Evolutionary conservation across 1,140 invertebrate genomes (phyloP).

Genomic region (Dinothrombium tinctorium): DNA sequence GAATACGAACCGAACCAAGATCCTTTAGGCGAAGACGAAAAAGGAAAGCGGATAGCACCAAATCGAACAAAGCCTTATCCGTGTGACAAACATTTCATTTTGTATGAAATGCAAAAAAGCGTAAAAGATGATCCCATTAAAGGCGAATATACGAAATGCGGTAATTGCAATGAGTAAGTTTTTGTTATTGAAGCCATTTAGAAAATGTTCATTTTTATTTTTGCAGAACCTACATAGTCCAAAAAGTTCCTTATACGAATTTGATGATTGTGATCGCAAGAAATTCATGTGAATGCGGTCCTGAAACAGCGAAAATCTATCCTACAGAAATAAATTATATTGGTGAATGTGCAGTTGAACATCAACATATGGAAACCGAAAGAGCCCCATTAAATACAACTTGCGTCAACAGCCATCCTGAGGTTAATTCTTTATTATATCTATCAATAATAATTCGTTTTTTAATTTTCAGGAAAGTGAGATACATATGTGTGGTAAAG

Average conservation of each 20-base stretch:
- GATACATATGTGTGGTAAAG: too few relatives aligned
- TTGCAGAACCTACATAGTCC: constrained; percentile 64
- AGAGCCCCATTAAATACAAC: constrained; percentile 27
- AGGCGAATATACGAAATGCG: constrained; percentile 27
- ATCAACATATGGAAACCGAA: not conserved
- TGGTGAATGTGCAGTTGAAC: constrained; percentile 16
- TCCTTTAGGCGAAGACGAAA: too few relatives aligned
- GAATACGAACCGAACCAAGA: too few relatives aligned
- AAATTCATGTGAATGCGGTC: constrained; percentile 60
- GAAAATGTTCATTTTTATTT: too few relatives aligned
- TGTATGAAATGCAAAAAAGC: constrained; percentile 58
- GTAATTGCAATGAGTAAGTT: constrained; percentile 3
- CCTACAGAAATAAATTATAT: constrained; percentile 38
- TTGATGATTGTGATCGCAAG: constrained; percentile 66
- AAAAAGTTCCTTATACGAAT: constrained; percentile 74
- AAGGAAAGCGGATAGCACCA: too few relatives aligned
- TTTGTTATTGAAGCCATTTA: too few relatives aligned
- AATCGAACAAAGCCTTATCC: constrained; percentile 25
- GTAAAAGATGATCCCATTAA: constrained; percentile 41
- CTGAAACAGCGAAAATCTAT: constrained; percentile 50
- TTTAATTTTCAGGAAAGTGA: too few relatives aligned
- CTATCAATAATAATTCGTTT: too few relatives aligned
- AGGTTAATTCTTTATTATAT: too few relatives aligned
- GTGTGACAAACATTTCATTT: constrained; percentile 61
- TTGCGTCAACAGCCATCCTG: constrained; percentile 66